Evolutionary conservation across 2,888 invertebrate species (phyloP).

Genomic region (Pristionchus exspectatus): DNA sequence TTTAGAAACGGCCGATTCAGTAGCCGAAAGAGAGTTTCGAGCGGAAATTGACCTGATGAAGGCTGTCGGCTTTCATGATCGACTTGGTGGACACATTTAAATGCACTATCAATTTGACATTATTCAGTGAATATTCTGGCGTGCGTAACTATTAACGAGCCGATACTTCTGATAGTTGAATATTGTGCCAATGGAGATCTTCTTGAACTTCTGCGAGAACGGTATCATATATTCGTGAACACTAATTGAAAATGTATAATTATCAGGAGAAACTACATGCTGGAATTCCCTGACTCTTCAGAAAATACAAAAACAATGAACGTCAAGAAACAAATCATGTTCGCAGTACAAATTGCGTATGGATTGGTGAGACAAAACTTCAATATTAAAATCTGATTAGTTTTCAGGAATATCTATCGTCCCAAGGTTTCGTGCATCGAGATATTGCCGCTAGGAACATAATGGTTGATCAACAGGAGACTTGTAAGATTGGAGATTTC

Average conservation of each 20-base stretch:
- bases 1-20: background rate
- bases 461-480: background rate
- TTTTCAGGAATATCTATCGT: background rate
- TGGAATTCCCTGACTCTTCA: background rate
- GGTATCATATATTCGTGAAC: background rate
- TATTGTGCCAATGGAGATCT: conserved; percentile 43
- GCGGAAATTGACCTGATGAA: conserved; percentile 20
- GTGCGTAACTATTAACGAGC: background rate
- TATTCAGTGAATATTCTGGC: conserved; percentile 26
- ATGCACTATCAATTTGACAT: no score
- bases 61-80: background rate
- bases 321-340: background rate
- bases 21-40: background rate
- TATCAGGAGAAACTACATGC: background rate
- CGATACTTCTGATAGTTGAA: conserved; percentile 13
- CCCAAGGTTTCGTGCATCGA: background rate
- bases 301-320: background rate
- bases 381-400: background rate
- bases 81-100: no score
- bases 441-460: conserved; percentile 2
- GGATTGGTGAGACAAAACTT: background rate
- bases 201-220: background rate
- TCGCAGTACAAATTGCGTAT: conserved; percentile 9
- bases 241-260: background rate
- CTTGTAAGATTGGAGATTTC: background rate